Evolutionary conservation across 2,888 invertebrate genomes (phyloP), one percentile per base, ranked within the genome.

Genomic region (Tethea ocularis): DNA sequence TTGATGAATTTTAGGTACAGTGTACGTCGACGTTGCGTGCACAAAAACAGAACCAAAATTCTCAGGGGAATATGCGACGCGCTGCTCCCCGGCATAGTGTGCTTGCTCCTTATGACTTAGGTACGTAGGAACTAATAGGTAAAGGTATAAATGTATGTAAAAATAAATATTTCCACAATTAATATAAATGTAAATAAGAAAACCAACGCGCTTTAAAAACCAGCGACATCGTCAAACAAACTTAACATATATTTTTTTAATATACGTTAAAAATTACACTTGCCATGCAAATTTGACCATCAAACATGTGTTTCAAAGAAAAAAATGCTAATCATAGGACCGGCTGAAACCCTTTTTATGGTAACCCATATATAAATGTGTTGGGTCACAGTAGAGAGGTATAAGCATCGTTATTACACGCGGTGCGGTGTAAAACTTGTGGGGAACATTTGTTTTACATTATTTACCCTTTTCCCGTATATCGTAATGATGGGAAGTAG

Each of bases 331-430:
- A 56, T 56, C 23, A 36, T 23, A 23, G 56, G 23, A 38, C 22
- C n/a, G 36, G 13, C 33, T 33, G 8, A 23, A n/a, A 23, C 41
- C 20, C 22, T 36, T 56, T 56, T 56, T 56, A 56, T 20, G 56
- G 23, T 36, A n/a, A 23, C 23, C 23, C 56, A 29, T 36, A 56
- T 41, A 56, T 56, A 56, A 33, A 33, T 10, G 56, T 41, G 36
- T 56, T 20, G 56, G 56, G 56, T 56, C 15, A 38, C 15, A 36
- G 56, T 46, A 46, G 17, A 46, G 46, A 20, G 17, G 54, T 52
- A 69, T 72, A 74, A 76, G 76, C 77, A 78, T 69, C 63, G 68
- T 67, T 68, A 73, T 77, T 77, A 75, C 70, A 73, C 64, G 69
- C 69, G 67, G 65, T 66, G 54, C 69, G 64, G 57, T 54, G 46